Evolutionary conservation across 2,888 invertebrate species (phyloP).

Genomic region (Phanerotoma sp.): DNA sequence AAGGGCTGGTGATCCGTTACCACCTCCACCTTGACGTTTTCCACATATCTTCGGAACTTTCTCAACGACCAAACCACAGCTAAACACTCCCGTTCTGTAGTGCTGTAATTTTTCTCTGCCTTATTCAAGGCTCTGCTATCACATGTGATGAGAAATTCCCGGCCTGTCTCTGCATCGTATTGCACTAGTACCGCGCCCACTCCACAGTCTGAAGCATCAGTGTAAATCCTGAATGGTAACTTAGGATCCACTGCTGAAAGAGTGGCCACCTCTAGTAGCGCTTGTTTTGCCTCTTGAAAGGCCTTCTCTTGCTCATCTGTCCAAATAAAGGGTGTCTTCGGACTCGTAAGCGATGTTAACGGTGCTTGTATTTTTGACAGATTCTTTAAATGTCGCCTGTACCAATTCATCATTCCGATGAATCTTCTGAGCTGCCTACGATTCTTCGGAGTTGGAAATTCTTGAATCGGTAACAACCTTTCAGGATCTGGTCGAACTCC

Average conservation of each 20-base stretch:
- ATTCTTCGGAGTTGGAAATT: conserved; percentile 19
- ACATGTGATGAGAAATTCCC: conserved; percentile 25
- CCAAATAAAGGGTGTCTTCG: conserved; percentile 28
- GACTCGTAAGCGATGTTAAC: conserved; percentile 22
- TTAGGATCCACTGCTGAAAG: conserved; percentile 18
- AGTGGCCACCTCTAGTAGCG: conserved; percentile 15
- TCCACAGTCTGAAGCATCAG: conserved; percentile 29
- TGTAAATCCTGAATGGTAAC: conserved; percentile 24
- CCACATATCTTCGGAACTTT: conserved; percentile 24
- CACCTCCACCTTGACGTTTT: conserved; percentile 28
- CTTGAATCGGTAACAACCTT: conserved; percentile 25
- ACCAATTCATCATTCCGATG: conserved; percentile 29
- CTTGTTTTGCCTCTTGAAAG: conserved; percentile 21
- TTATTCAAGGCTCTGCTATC: conserved; percentile 25
- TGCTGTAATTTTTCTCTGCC: conserved; percentile 23
- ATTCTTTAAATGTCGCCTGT: conserved; percentile 26
- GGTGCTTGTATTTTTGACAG: conserved; percentile 23
- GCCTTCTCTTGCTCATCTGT: conserved; percentile 25
- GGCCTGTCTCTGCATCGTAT: conserved; percentile 14
- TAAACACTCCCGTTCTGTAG: conserved; percentile 20
- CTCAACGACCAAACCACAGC: conserved; percentile 22
- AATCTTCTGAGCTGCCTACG: conserved; percentile 24
- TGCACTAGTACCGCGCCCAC: conserved; percentile 30
- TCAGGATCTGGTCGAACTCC: conserved; percentile 29
- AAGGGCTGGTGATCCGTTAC: conserved; percentile 34